Base-by-base conservation (phyloP, 2,797 vertebrate genomes). In the Carduelis carduelis region DNA sequence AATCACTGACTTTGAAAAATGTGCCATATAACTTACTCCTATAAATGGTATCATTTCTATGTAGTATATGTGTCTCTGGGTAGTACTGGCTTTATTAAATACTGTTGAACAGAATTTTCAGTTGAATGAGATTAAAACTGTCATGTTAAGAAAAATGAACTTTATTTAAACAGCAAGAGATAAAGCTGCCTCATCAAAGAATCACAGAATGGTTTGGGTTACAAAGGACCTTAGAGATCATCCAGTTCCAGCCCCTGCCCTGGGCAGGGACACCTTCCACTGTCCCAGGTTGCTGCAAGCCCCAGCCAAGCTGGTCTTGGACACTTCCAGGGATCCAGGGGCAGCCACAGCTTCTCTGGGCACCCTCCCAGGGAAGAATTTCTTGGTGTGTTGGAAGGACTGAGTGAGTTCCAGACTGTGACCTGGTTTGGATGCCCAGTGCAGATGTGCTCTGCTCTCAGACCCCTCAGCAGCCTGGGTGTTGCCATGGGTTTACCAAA, bases 41-140 rank as follows among this genome's bases (percentile, higher is more conserved):
- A 34, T 83, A 95, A 91, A 89, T 83, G 63, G 64, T 55, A 70
- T 78, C 52, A 65, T 55, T 84, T 44, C 79, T 88, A 15, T 44
- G 14, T n/a, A 79, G 76, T 27, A 26, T 68, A 35, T 76, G 84
- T 88, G 95, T 97, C 95, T 95, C 87, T 90, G 88, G 86, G 76
- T 93, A 93, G 79, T 41, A 28, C 85, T 52, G 64, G 44, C 41
- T 70, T 98, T 97, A 97, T 97, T 97, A 95, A 97, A 96, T 93
- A 89, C 69, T 44, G 68, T 90, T 92, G 82, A 86, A 61, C 63
- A 96, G 86, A 92, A 91, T 88, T 93, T 94, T 92, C 81, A 55
- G 76, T 95, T 22, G 56, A 95, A 95, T 93, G 96, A 96, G 91
- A 96, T 96, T 95, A 94, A 97, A 97, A 94, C 59, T 93, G 75